phyloP scores from a whole-genome alignment of 1,140 invertebrate species.

The Drosophila ohnishii region DNA sequence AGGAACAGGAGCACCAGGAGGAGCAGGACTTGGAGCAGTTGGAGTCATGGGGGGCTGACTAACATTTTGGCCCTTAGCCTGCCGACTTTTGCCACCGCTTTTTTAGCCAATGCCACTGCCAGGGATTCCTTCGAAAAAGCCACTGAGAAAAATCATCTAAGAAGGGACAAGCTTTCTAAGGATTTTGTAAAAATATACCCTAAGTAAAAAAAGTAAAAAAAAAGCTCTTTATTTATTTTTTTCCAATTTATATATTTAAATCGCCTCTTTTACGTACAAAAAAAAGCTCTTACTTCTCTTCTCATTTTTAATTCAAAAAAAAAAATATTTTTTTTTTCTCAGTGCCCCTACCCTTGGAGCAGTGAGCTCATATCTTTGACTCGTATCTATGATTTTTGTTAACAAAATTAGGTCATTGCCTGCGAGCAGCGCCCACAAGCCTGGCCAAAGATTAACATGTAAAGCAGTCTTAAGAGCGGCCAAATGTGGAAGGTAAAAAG shows the following conservation, averaged over 20 bases:
- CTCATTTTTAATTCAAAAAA: too few species aligned
- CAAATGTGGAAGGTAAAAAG: slow-evolving; percentile 6
- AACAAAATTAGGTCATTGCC: slow-evolving; percentile 78
- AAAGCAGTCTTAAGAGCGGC: slow-evolving; percentile 43
- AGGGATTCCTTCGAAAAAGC: slow-evolving; percentile 25
- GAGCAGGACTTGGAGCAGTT: neutral
- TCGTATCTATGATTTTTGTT: slow-evolving; percentile 66
- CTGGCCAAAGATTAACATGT: slow-evolving; percentile 64
- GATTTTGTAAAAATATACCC: neutral
- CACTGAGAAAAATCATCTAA: slow-evolving; percentile 3
- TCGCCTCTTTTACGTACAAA: too few species aligned
- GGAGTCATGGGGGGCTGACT: slow-evolving; percentile 41
- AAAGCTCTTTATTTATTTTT: too few species aligned
- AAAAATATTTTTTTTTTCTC: neutral
- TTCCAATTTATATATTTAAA: too few species aligned
- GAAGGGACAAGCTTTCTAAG: neutral
- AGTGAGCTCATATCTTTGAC: slow-evolving; percentile 45
- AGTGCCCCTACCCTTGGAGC: slow-evolving; percentile 7
- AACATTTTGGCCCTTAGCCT: slow-evolving; percentile 42
- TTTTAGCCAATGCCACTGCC: slow-evolving; percentile 20
- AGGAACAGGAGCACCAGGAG: neutral
- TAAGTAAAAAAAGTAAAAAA: too few species aligned
- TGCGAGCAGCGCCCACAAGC: slow-evolving; percentile 53
- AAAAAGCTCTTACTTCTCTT: too few species aligned
- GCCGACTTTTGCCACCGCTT: slow-evolving; percentile 27